phyloP scores from a whole-genome alignment of 2,888 invertebrate species.

The Ferrisia virgata region DNA sequence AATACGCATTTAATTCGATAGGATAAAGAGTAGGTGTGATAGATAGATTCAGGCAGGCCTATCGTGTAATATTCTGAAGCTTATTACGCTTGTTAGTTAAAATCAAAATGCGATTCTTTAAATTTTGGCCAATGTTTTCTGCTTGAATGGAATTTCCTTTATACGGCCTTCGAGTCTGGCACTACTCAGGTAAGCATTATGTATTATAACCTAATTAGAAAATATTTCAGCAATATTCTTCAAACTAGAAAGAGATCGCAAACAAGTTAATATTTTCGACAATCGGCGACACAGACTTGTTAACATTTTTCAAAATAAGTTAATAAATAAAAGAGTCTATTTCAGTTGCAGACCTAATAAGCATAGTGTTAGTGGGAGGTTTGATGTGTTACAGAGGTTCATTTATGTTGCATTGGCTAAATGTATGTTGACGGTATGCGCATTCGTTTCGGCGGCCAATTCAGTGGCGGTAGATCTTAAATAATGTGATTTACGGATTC shows the following conservation, averaged over 20 bases:
- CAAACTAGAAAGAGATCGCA: neutral
- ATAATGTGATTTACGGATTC: conserved; percentile 44
- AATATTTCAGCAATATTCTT: neutral
- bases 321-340: neutral
- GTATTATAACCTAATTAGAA: neutral
- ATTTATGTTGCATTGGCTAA: conserved; percentile 39
- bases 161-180: too few species aligned
- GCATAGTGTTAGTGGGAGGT: conserved; percentile 10
- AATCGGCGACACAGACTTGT: neutral
- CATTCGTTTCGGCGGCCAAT: conserved; percentile 34
- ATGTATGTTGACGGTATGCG: conserved; percentile 35
- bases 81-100: too few species aligned
- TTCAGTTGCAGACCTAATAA: neutral
- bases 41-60: too few species aligned
- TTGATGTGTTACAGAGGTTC: neutral
- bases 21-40: too few species aligned
- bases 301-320: conserved; percentile 22
- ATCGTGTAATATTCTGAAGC: too few species aligned
- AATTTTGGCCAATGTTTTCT: too few species aligned
- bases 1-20: too few species aligned
- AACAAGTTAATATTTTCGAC: neutral
- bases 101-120: too few species aligned
- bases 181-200: too few species aligned
- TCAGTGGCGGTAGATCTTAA: conserved; percentile 37
- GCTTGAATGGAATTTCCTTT: too few species aligned